Evolutionary conservation across 2,113 vertebrate genomes (phyloP).

Genomic region (Lucifuga dentata): DNA sequence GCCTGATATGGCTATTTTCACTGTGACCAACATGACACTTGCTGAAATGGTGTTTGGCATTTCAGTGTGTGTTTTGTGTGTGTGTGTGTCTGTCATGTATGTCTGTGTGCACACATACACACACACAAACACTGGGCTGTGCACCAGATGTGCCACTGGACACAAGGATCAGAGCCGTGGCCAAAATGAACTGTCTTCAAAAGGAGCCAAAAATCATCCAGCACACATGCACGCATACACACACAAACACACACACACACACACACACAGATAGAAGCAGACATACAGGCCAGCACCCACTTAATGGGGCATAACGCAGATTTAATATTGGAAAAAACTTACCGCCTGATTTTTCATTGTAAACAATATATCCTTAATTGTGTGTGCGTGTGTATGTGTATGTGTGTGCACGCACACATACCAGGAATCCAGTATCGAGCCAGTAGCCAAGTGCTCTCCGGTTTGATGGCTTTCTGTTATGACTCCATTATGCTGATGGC

Average conservation of each 20-base stretch:
- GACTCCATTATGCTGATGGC: slow-evolving; percentile 78
- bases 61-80: slow-evolving; percentile 28
- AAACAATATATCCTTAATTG: slow-evolving; percentile 9
- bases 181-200: slow-evolving; percentile 66
- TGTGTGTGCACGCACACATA: background rate
- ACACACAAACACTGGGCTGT: slow-evolving; percentile 1
- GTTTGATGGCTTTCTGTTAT: slow-evolving; percentile 68
- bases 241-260: slow-evolving; percentile 4
- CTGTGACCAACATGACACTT: slow-evolving; percentile 46
- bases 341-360: slow-evolving; percentile 24
- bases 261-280: background rate
- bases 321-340: slow-evolving; percentile 35
- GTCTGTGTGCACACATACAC: slow-evolving; percentile 23
- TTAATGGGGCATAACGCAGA: slow-evolving; percentile 44
- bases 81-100: slow-evolving; percentile 24
- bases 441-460: slow-evolving; percentile 52
- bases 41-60: slow-evolving; percentile 43
- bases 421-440: slow-evolving; percentile 18
- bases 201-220: slow-evolving; percentile 59
- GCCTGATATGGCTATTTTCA: slow-evolving; percentile 34
- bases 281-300: slow-evolving; percentile 1
- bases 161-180: slow-evolving; percentile 48
- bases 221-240: background rate
- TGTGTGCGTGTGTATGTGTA: background rate
- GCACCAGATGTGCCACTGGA: slow-evolving; percentile 62